Conservation (phyloP, 1,140 invertebrate species). For the Diachasma alloeum region DNA sequence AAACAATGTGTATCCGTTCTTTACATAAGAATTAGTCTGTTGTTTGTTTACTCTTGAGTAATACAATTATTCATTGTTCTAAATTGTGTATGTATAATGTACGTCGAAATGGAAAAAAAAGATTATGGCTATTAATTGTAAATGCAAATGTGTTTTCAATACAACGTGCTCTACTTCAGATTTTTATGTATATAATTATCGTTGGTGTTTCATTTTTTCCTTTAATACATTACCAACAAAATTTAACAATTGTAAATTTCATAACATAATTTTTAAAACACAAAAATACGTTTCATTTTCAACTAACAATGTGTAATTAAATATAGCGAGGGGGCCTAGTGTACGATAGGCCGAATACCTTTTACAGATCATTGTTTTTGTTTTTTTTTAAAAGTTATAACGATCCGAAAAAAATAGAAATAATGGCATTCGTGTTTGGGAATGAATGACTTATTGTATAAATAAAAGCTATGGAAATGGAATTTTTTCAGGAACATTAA, state of each 20-base stretch:
- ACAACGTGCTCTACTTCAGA: conserved; percentile 1
- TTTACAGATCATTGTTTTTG: neutral
- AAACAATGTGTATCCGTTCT: neutral
- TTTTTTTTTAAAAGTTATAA: neutral
- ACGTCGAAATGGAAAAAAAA: neutral
- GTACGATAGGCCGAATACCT: conserved; percentile 8
- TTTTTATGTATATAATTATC: conserved; percentile 2
- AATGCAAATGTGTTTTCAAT: neutral
- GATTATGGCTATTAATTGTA: neutral
- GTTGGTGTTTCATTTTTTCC: neutral
- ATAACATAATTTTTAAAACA: neutral
- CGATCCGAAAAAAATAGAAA: neutral
- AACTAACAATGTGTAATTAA: neutral
- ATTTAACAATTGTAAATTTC: conserved; percentile 8
- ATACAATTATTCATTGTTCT: neutral
- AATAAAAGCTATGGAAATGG: neutral
- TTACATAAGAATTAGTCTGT: neutral
- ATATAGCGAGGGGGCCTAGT: neutral
- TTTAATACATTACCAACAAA: conserved; percentile 4
- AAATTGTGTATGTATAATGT: neutral
- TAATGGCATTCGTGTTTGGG: neutral
- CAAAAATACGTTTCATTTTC: neutral
- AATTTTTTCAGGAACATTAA: neutral
- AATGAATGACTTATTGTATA: conserved; percentile 1
- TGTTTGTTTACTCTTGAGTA: neutral